Conservation (phyloP, 92 coral and sea anemone species). For the Hydrozoanthus gracilis region DNA sequence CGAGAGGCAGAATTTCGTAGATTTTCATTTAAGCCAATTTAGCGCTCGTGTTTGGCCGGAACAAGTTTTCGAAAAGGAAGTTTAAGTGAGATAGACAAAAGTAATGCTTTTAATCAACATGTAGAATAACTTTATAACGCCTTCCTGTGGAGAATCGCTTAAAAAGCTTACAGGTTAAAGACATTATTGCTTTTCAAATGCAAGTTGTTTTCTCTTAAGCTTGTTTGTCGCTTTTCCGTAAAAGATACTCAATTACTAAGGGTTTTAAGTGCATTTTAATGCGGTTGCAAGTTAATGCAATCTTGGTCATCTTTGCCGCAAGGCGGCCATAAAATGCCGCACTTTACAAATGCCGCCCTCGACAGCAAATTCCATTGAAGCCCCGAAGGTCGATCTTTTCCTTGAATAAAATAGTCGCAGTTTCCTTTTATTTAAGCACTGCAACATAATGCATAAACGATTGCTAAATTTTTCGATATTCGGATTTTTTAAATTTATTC, state of each 20-base stretch:
- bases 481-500: too few relatives aligned
- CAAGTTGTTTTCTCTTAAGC: neutral
- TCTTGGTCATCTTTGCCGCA: neutral
- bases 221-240: neutral
- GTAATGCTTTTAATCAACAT: neutral
- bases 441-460: neutral
- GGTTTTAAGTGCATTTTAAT: neutral
- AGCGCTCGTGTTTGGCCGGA: neutral
- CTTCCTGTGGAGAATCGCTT: neutral
- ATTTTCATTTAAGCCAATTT: slow-evolving; percentile 14
- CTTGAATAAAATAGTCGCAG: neutral
- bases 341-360: neutral
- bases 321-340: neutral
- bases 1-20: neutral
- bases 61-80: neutral
- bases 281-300: neutral
- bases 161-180: neutral
- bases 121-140: neutral
- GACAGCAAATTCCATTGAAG: neutral
- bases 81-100: neutral
- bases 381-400: neutral
- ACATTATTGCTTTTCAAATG: neutral
- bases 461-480: too few relatives aligned
- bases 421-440: neutral
- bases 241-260: neutral